Conservation (phyloP, 1,140 invertebrate genomes). For the Drosophila pandora region DNA sequence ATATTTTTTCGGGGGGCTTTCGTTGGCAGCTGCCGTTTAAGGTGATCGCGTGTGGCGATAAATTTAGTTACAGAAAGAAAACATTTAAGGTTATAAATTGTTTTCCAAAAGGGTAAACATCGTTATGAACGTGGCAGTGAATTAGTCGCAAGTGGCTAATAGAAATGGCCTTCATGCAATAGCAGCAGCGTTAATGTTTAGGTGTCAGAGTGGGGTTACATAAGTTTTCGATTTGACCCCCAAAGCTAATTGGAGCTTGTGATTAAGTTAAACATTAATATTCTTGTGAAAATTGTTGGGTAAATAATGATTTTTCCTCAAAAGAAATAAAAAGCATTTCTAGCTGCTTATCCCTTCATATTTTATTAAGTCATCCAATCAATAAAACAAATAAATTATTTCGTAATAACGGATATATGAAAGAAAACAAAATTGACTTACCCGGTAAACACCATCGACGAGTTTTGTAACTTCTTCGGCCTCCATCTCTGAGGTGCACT, state of each 20-base stretch:
- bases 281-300: conserved; percentile 1
- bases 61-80: conserved; percentile 37
- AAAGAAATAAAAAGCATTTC: background rate
- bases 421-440: conserved; percentile 83
- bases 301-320: background rate
- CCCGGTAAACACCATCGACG: conserved; percentile 95
- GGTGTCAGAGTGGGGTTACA: conserved; percentile 47
- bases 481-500: conserved; percentile 87
- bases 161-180: conserved; percentile 67
- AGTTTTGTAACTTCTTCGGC: conserved; percentile 94
- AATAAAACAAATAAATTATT: conserved; percentile 17
- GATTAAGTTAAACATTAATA: conserved; percentile 7
- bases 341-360: background rate
- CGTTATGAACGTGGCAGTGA: conserved; percentile 40
- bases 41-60: conserved; percentile 59
- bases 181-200: conserved; percentile 3
- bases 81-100: conserved; percentile 53
- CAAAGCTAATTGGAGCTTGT: conserved; percentile 9
- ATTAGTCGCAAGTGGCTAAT: conserved; percentile 57
- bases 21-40: conserved; percentile 35
- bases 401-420: background rate
- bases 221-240: conserved; percentile 34
- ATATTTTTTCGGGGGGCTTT: conserved; percentile 30
- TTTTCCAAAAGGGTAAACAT: conserved; percentile 41
- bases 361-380: conserved; percentile 2